phyloP scores from a whole-genome alignment of 2,888 invertebrate species.

The Apoderus coryli region DNA sequence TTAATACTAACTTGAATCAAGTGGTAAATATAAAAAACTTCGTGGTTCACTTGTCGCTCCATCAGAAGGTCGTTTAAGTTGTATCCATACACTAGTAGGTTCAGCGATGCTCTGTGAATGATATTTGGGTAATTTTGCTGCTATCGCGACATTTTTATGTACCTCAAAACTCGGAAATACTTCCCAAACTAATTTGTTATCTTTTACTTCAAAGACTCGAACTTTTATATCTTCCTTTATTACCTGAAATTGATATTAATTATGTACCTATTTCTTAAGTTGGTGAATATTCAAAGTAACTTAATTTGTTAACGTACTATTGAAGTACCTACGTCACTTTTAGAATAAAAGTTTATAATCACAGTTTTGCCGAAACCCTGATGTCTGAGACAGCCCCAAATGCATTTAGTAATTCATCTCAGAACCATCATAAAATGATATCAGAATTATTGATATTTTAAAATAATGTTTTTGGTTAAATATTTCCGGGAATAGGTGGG shows the following conservation, averaged over 20 bases:
- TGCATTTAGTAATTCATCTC: too few relatives aligned
- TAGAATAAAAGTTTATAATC: too few relatives aligned
- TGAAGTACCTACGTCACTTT: too few relatives aligned
- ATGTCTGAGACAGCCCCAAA: too few relatives aligned
- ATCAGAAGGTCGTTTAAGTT: neutral
- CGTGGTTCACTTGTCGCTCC: neutral
- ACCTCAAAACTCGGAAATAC: slow-evolving; percentile 65
- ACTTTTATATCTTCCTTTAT: slow-evolving; percentile 74
- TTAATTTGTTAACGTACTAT: neutral
- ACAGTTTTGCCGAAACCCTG: too few relatives aligned
- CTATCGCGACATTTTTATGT: slow-evolving; percentile 73
- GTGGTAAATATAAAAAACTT: neutral
- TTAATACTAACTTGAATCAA: too few relatives aligned
- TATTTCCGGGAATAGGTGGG: too few relatives aligned
- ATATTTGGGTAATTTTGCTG: slow-evolving; percentile 63
- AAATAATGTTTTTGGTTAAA: too few relatives aligned
- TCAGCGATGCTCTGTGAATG: neutral
- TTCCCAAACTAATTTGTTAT: slow-evolving; percentile 57
- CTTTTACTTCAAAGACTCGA: slow-evolving; percentile 63
- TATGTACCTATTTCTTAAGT: neutral
- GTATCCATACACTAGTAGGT: neutral
- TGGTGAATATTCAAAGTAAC: neutral
- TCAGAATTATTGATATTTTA: too few relatives aligned
- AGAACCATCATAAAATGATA: too few relatives aligned
- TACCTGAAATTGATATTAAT: slow-evolving; percentile 32